A percentile compares a stretch with the other conserved stretches of the same genome.
phyloP scores from a whole-genome alignment of 2,888 invertebrate genomes.

The Folsomia candida region DNA sequence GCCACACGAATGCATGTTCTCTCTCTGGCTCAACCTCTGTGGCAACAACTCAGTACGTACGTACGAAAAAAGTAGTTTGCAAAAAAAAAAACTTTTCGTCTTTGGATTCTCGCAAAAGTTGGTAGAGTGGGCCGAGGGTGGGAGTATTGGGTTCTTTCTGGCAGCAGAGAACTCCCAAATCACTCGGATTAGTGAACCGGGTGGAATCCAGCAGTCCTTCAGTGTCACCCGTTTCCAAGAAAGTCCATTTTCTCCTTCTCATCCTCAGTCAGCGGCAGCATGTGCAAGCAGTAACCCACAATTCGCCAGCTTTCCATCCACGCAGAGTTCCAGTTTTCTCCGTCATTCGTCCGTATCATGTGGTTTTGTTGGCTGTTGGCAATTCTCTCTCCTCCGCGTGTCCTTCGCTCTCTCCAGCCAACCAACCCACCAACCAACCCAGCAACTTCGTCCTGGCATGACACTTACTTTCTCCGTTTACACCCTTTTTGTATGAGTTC shows the following conservation, averaged over 20 bases:
- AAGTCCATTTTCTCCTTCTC: slow-evolving; percentile 1
- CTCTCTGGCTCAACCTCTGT: no score
- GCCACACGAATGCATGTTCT: no score
- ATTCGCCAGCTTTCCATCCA: no score
- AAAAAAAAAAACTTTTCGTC: neutral
- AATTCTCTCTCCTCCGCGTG: neutral
- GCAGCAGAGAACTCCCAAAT: neutral
- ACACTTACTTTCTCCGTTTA: neutral
- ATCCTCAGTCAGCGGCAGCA: no score
- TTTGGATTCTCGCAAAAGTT: neutral
- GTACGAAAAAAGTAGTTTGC: neutral
- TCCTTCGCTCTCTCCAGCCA: no score
- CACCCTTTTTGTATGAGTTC: neutral
- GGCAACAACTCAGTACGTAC: no score
- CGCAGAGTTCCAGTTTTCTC: neutral
- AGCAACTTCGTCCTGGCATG: no score
- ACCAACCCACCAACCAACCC: no score
- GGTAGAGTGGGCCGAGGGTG: neutral
- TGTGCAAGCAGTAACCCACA: no score
- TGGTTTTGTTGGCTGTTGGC: neutral
- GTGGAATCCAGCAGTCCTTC: neutral
- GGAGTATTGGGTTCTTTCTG: no score
- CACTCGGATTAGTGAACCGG: neutral
- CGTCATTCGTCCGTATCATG: neutral
- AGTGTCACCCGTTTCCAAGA: neutral